Conservation (phyloP, 2,888 invertebrate species). For the Drosophila neoperkinsi region DNA sequence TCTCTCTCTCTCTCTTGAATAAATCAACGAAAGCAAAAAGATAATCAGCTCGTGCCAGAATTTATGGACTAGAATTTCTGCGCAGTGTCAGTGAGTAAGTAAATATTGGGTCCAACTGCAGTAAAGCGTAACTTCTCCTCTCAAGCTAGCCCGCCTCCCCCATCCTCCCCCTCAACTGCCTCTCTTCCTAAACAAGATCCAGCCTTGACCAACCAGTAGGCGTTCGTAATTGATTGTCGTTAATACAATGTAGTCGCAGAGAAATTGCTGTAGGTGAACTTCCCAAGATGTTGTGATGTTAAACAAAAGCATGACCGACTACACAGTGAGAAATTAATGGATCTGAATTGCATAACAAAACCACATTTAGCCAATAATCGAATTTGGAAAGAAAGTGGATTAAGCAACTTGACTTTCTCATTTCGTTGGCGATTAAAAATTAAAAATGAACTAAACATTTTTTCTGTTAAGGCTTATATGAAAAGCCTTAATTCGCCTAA, state of each 20-base stretch:
- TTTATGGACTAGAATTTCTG: conserved; percentile 26
- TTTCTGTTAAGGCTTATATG: not conserved
- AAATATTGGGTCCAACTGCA: conserved; percentile 43
- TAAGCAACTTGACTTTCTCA: not conserved
- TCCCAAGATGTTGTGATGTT: conserved; percentile 16
- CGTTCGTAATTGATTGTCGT: conserved; percentile 53
- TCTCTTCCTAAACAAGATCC: not conserved
- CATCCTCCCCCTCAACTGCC: too few relatives aligned
- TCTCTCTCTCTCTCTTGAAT: not conserved
- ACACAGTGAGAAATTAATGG: not conserved
- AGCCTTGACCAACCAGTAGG: conserved; percentile 31
- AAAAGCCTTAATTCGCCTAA: not conserved
- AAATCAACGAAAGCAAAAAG: conserved; percentile 13
- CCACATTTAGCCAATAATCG: not conserved
- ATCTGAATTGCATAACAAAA: not conserved
- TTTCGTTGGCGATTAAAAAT: not conserved
- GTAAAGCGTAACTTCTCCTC: not conserved
- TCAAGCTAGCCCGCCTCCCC: not conserved
- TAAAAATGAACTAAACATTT: not conserved
- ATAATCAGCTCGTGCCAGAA: conserved; percentile 12
- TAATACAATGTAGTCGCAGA: conserved; percentile 40
- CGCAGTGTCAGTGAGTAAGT: conserved; percentile 53
- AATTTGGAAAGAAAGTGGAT: too few relatives aligned
- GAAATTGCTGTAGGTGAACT: conserved; percentile 27
- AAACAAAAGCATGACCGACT: too few relatives aligned